These are phyloP conservation scores for Stigmatopora nigra DNA, from an alignment of 2,113 vertebrate genomes.

Conservation along the genomic window DNA sequence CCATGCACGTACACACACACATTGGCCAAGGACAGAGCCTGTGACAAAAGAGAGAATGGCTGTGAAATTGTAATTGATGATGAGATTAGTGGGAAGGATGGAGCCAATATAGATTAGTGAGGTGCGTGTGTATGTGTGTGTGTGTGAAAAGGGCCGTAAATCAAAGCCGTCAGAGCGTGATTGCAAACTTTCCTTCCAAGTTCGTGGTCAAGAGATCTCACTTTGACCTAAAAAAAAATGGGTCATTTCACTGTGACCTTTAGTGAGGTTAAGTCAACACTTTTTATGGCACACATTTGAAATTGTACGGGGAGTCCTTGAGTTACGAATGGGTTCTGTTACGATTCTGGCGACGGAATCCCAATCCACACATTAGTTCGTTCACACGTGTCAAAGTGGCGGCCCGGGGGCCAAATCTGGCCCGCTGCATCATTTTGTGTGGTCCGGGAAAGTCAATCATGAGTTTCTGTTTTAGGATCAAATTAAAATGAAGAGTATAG, in stretches of 20 bases:
- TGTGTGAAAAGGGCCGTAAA: neutral
- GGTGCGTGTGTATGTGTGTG: conserved; percentile 2
- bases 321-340: no score
- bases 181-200: neutral
- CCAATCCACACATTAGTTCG: no score
- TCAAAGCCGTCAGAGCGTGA: neutral
- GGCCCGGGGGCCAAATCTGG: no score
- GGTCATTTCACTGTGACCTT: no score
- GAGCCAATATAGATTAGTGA: conserved; percentile 25
- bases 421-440: no score
- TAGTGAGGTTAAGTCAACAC: neutral
- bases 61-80: conserved; percentile 46
- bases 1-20: neutral
- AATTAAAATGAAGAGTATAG: no score
- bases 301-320: no score
- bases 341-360: no score
- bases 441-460: no score
- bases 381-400: no score
- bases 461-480: no score
- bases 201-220: neutral
- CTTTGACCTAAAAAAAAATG: neutral
- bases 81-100: conserved; percentile 34
- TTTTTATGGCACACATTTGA: neutral
- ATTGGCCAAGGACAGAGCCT: conserved; percentile 38
- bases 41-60: conserved; percentile 35